Evolutionary conservation across 2,797 vertebrate genomes (phyloP), one percentile per base, ranked within the genome.

Genomic region (Selene dorsalis): DNA sequence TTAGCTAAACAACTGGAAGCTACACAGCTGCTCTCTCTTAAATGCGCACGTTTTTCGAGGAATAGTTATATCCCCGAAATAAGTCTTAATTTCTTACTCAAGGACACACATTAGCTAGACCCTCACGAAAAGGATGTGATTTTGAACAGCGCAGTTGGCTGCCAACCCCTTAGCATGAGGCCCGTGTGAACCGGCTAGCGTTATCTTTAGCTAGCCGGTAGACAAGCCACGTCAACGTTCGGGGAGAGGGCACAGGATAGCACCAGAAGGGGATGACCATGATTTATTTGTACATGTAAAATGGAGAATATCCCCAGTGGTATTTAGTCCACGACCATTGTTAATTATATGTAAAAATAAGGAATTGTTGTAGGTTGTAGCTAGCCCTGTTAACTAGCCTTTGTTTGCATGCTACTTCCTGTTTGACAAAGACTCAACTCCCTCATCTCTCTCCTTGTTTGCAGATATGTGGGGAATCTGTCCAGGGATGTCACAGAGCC

Each of bases 401-500:
- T 93, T 93, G 92, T 93, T 87, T 92, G 90, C 84, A 75, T 87
- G 85, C 88, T 84, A 89, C 87, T 93, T 93, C 89, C 87, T 91
- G 87, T 87, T 91, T 82, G 78, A 85, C 78, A 82, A 80, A 86
- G 78, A 71, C 73, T 73, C 77, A 66, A 63, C 67, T 58, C 69
- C 24, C 17, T 28, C 69, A 5, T 63, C 57, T 87, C 62, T 79
- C 45, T 89, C 68, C 75, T 84, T 91, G 82, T 92, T 69, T 85
- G 43, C 83, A 99, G 98, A 78, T 99, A 99, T 55, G 98, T 99
- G 61, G 98, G 98, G 73, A 99, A 99, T 94, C 94, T 99, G 89
- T 99, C 98, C 79, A 94, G 98, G 93, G 97, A 99, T 72, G 98
- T 99, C 83, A 99, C 98, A 0, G 98, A 99, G 93, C 97, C 98